Base-by-base conservation (phyloP, 2,113 vertebrate genomes). In the Pomatorhinus ruficollis region DNA sequence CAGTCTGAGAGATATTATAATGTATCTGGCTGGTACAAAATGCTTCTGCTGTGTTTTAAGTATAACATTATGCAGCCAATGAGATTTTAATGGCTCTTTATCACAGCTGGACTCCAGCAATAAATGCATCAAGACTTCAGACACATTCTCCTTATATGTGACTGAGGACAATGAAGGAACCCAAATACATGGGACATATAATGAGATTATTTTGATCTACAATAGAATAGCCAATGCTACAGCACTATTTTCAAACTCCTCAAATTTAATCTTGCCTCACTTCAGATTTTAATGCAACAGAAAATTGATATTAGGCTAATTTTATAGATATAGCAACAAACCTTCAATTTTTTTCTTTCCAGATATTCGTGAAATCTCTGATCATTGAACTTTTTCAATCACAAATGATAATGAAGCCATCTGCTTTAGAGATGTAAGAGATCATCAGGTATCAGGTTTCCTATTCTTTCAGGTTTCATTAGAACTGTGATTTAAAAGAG, bases 191-290 rank as follows among this genome's bases (percentile, higher is more conserved):
- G 61, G 76, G 65, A 97, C 95, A 90, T 97, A 69, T 71, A 97
- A 89, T 95, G 90, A 96, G 65, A 95, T 87, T 92, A 80, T 94
- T 97, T 97, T 97, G 80, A 86, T 95, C 97, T 92, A 68, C 54
- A 71, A 37, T 82, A 69, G 91, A 94, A 64, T 75, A 96, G 47
- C 89, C 75, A 71, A 25, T 63, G 86, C 52, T 57, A 9, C 78
- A 95, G 76, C 68, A 91, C 89, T 95, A 39, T 97, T 96, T 97
- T 94, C 69, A 93, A 68, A 87, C 70, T 95, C 75, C 33, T 82
- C 15, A 30, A 35, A 71, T 89, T 91, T 95, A 85, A 96, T 93
- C 63, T 95, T 91, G 72, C 13, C 57, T 97, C 69, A 45, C 56
- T 96, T 97, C 59, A 80, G 54, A 90, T 95, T 97, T 97, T 96